Percentiles rank a stretch among this genome's conserved stretches.
These are phyloP conservation scores for Gasterosteus nipponicus DNA, from an alignment of 2,113 vertebrate genomes.

Conservation along the genomic window DNA sequence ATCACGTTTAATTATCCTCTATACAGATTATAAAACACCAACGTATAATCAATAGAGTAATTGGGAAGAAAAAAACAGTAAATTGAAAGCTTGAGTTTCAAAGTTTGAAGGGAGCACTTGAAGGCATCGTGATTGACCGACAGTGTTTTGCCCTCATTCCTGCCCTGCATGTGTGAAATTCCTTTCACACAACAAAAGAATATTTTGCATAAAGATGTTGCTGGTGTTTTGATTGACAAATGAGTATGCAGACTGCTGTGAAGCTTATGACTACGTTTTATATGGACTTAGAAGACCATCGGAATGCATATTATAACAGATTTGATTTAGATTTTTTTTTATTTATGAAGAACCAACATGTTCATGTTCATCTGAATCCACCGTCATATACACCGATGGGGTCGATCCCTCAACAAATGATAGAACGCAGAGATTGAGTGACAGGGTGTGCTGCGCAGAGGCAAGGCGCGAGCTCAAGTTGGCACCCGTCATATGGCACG, in stretches of 20 bases:
- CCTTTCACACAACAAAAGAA: conserved; percentile 61
- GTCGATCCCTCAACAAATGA: not conserved
- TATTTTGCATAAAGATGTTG: conserved; percentile 32
- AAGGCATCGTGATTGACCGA: conserved; percentile 51
- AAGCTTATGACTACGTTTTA: not conserved
- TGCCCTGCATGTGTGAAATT: conserved; percentile 65
- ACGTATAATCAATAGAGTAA: not conserved
- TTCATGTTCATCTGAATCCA: not conserved
- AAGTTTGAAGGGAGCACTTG: conserved; percentile 20
- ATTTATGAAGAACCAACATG: not conserved
- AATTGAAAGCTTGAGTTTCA: not conserved
- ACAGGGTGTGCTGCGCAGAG: conserved; percentile 25
- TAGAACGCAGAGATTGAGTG: conserved; percentile 4
- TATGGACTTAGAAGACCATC: not conserved
- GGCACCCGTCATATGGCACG: conserved; percentile 66
- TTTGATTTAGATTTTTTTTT: not conserved
- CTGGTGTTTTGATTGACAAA: not conserved
- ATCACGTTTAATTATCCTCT: not conserved
- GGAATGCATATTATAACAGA: not conserved
- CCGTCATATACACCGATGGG: too few relatives aligned
- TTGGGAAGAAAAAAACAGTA: not conserved
- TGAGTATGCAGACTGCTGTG: not conserved
- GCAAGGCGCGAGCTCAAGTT: conserved; percentile 35
- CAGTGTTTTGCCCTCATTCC: conserved; percentile 59
- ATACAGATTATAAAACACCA: not conserved